These are phyloP conservation scores for Craterocephalus amniculus DNA, from an alignment of 2,797 vertebrate species.

Conservation along the genomic window DNA sequence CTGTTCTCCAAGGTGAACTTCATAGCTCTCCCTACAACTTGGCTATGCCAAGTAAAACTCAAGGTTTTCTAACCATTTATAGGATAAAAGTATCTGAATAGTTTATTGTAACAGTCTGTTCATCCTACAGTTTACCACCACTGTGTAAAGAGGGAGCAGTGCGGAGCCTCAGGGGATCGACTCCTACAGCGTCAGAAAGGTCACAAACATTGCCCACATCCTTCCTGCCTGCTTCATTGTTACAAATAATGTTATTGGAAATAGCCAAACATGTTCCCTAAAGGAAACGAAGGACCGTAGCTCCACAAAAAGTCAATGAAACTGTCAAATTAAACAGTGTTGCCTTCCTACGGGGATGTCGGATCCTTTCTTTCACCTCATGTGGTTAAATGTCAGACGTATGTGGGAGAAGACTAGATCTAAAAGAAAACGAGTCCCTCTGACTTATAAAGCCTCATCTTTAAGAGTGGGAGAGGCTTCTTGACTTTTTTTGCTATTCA, in stretches of 20 bases:
- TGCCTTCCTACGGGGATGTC: slow-evolving; percentile 5
- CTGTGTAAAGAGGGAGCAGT: slow-evolving; percentile 11
- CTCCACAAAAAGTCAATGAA: slow-evolving; percentile 1
- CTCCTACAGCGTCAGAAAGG: slow-evolving; percentile 49
- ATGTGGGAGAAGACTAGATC: no score
- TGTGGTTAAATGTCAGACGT: not conserved
- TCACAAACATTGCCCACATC: slow-evolving; percentile 39
- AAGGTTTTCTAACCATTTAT: not conserved
- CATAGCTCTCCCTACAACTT: not conserved
- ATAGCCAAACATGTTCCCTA: not conserved
- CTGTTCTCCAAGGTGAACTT: not conserved
- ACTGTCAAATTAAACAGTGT: slow-evolving; percentile 16
- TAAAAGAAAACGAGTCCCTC: not conserved
- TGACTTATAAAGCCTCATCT: not conserved
- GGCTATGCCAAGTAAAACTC: not conserved
- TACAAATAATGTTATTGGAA: slow-evolving; percentile 14
- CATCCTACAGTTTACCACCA: not conserved
- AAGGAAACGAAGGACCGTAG: not conserved
- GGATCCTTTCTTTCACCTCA: slow-evolving; percentile 13
- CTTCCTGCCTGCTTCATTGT: slow-evolving; percentile 26
- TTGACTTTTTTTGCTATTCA: slow-evolving; percentile 14
- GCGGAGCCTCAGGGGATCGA: slow-evolving; percentile 29
- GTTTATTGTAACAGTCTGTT: slow-evolving; percentile 3
- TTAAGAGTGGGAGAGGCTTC: slow-evolving; percentile 13
- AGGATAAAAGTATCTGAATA: not conserved